Evolutionary conservation across 2,113 vertebrate species (phyloP).

Genomic region (Catharus fuscescens): DNA sequence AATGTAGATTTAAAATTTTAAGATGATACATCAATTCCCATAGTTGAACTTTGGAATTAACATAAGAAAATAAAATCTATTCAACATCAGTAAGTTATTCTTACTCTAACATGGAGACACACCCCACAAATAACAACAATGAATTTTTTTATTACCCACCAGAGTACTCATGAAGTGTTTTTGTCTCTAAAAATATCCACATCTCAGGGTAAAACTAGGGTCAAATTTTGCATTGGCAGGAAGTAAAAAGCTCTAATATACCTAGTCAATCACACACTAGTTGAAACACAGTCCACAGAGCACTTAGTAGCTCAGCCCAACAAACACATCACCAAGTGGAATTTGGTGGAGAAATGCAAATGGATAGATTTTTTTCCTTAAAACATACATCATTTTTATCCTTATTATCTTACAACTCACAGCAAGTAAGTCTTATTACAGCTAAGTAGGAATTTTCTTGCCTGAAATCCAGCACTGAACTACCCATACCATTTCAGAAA

Average conservation of each 20-base stretch:
- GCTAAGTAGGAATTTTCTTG: neutral
- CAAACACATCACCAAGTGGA: neutral
- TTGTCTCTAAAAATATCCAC: no score
- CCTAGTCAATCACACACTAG: neutral
- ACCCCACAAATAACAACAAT: neutral
- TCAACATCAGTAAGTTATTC: neutral
- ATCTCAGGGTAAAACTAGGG: neutral
- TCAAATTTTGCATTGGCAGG: neutral
- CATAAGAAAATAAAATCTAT: neutral
- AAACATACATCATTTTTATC: neutral
- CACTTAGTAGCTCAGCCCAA: neutral
- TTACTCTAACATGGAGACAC: neutral
- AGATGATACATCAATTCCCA: neutral
- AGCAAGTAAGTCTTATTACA: neutral
- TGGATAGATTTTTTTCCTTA: neutral
- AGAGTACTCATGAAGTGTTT: neutral
- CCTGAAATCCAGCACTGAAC: neutral
- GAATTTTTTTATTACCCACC: neutral
- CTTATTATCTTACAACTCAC: neutral
- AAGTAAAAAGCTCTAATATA: neutral
- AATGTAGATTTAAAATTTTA: slow-evolving; percentile 43
- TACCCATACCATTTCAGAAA: neutral
- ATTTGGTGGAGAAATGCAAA: neutral
- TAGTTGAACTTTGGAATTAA: neutral
- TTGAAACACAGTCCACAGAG: neutral